These are phyloP conservation scores for Barnardius zonarius DNA, from an alignment of 2,113 vertebrate species.

Conservation along the genomic window DNA sequence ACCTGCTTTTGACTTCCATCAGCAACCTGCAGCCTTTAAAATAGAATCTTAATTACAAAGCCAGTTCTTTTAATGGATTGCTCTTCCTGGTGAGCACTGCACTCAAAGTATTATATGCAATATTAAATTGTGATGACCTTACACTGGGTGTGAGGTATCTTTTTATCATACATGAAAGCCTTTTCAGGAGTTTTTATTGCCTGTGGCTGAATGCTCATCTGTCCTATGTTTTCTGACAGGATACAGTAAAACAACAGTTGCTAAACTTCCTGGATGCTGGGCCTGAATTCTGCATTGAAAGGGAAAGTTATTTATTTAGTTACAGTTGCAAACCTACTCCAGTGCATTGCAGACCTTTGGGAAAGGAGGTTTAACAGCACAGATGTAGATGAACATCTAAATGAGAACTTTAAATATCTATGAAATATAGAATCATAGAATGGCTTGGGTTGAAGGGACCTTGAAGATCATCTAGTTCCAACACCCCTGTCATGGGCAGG, in stretches of 20 bases:
- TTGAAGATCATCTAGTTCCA: neutral
- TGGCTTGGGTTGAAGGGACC: neutral
- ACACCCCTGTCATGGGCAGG: neutral
- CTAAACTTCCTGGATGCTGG: neutral
- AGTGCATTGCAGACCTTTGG: neutral
- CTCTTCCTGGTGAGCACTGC: neutral
- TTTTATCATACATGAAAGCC: constrained; percentile 34
- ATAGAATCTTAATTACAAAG: constrained; percentile 21
- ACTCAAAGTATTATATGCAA: neutral
- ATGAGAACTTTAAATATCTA: neutral
- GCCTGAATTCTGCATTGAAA: neutral
- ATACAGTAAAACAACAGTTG: neutral
- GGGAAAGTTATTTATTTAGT: neutral
- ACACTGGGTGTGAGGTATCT: neutral
- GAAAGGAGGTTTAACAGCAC: neutral
- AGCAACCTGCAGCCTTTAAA: constrained; percentile 14
- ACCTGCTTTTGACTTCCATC: constrained; percentile 26
- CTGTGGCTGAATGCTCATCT: neutral
- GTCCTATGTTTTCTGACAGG: neutral
- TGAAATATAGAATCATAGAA: neutral
- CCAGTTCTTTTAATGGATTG: neutral
- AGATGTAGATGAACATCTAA: neutral
- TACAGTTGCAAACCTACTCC: neutral
- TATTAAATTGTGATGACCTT: neutral
- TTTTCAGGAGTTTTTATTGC: constrained; percentile 12